Evolutionary conservation across 2,888 invertebrate species (phyloP), one percentile per base, ranked within the genome.

Genomic region (Cataglyphis altisquamis): DNA sequence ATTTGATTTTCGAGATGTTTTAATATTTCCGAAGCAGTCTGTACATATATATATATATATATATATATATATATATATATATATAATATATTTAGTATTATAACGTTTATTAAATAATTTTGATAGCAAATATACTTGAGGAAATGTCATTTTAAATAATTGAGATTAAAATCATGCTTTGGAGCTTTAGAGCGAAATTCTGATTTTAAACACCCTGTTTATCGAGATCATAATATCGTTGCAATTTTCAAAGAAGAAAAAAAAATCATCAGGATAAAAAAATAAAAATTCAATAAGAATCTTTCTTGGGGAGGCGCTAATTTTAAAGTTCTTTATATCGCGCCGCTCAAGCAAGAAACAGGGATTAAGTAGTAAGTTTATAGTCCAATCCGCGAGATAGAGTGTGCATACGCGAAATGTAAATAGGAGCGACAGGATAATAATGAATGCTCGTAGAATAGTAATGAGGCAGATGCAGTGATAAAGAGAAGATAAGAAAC

Each of bases 381-480:
- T 21, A 45, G 41, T 21, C 21, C 45, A n/a, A 45, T 70, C 41
- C 60, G 70, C 70, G 72, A 80, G 72, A 78, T 78, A 70, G 57
- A 80, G 36, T 36, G 60, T 70, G 72, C 60, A 36, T 72, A 67
- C 41, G 32, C 80, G 80, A 63, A 68, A 83, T 72, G 81, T 66
- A 74, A 80, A 72, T 70, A 64, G 72, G 81, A 81, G 73, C 84
- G 84, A 68, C 83, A 63, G 83, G 73, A 70, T 67, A 73, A 70
- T 84, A 84, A 84, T 68, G 83, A 84, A 82, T 80, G 84, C 66
- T 52, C 75, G 64, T 68, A 52, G 86, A 86, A 86, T 84, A 84
- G 75, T 80, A 83, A 84, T 78, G 75, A 81, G 73, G 84, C 84
- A 81, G 83, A 86, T 84, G 83, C 84, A 41, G 78, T 70, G 83